Evolutionary conservation across 2,113 vertebrate species (phyloP).

Genomic region (Leptobrachium leishanense): DNA sequence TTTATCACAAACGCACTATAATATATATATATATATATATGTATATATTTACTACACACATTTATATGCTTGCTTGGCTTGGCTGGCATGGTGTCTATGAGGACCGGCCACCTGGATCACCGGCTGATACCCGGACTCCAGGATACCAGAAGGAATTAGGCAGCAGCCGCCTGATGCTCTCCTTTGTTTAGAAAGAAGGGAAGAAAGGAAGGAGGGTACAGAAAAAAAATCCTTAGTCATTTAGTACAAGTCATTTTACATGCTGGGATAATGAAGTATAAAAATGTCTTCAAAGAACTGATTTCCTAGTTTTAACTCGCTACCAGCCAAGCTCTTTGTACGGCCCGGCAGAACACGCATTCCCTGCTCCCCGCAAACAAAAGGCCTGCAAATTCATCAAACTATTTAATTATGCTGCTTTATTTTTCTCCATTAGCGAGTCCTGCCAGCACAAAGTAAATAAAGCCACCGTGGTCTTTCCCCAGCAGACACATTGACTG

Average conservation of each 20-base stretch:
- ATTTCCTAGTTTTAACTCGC: conserved; percentile 89
- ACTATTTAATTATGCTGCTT: conserved; percentile 93
- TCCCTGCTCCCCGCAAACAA: conserved; percentile 80
- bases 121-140: conserved; percentile 65
- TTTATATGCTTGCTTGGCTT: neutral
- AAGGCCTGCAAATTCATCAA: conserved; percentile 93
- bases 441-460: conserved; percentile 80
- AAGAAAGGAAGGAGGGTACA: conserved; percentile 65
- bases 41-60: no score
- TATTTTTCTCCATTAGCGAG: conserved; percentile 83
- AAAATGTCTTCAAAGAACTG: conserved; percentile 98
- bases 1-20: no score
- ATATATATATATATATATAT: no score
- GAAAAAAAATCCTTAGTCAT: conserved; percentile 88
- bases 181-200: conserved; percentile 75
- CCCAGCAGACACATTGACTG: conserved; percentile 78
- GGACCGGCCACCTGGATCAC: conserved; percentile 65
- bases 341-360: conserved; percentile 75
- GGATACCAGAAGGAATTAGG: conserved; percentile 69
- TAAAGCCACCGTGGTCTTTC: conserved; percentile 79
- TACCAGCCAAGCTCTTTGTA: conserved; percentile 80
- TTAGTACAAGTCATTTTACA: conserved; percentile 97
- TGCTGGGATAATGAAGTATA: conserved; percentile 99
- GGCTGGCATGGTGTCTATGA: conserved; percentile 45
- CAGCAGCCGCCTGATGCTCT: conserved; percentile 66